Percentiles rank a stretch among this genome's conserved stretches.
Conservation (phyloP, 2,888 invertebrate genomes). For the Drosophila aldrichi region DNA sequence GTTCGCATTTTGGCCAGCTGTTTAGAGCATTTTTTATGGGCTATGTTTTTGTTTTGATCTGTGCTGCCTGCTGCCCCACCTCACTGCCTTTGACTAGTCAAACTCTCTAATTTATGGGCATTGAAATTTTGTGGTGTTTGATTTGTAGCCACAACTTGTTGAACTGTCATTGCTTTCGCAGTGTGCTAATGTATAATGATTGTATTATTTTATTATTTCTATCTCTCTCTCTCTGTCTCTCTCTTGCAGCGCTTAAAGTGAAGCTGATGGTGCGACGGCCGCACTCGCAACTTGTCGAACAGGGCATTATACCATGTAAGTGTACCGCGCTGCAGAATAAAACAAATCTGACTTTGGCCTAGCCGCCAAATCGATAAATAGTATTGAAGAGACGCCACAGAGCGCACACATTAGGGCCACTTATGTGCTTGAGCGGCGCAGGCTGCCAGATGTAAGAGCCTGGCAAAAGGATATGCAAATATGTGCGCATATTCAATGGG, state of each 20-base stretch:
- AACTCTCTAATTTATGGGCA: conserved; percentile 56
- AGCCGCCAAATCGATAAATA: conserved; percentile 53
- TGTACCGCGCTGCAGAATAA: conserved; percentile 80
- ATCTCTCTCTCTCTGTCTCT: no score
- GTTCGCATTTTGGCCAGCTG: conserved; percentile 46
- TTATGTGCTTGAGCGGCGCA: conserved; percentile 51
- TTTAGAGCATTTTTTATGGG: conserved; percentile 64
- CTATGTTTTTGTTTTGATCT: conserved; percentile 61
- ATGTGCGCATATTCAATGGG: conserved; percentile 64
- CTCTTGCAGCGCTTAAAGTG: conserved; percentile 96
- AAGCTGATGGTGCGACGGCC: conserved; percentile 98
- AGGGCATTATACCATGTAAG: conserved; percentile 99
- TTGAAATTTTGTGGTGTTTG: conserved; percentile 43
- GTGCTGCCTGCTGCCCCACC: not conserved
- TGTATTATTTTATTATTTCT: conserved; percentile 3
- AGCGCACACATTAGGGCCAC: conserved; percentile 66
- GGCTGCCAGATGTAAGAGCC: conserved; percentile 43
- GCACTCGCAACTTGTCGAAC: conserved; percentile 97
- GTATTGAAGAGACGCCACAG: conserved; percentile 22
- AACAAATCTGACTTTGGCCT: conserved; percentile 18
- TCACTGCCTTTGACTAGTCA: conserved; percentile 7
- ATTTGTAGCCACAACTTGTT: conserved; percentile 49
- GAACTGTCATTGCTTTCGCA: conserved; percentile 3
- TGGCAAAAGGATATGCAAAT: conserved; percentile 76
- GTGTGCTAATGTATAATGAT: conserved; percentile 18